A percentile compares a stretch with the other conserved stretches of the same genome.
Conservation (phyloP, 2,888 invertebrate species). For the Mesochorus sp. region DNA sequence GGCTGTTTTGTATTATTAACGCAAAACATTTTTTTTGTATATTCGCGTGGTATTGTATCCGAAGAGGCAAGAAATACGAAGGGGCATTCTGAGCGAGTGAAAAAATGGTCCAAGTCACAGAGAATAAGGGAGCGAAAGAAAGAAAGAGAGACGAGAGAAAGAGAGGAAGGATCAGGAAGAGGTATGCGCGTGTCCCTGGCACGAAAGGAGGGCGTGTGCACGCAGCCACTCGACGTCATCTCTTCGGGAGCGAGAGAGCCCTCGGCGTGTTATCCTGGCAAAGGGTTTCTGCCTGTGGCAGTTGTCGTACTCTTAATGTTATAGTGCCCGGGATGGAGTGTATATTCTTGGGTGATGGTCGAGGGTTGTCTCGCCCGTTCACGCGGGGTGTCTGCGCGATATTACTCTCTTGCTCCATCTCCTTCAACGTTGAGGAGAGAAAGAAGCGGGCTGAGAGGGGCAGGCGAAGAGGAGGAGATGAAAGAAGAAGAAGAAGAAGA, state of each 20-base stretch:
- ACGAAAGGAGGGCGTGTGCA: slow-evolving; percentile 47
- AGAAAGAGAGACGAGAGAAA: neutral
- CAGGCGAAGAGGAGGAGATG: neutral
- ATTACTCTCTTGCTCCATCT: slow-evolving; percentile 6
- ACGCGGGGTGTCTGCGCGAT: slow-evolving; percentile 45
- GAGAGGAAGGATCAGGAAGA: too few relatives aligned
- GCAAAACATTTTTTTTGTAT: too few relatives aligned
- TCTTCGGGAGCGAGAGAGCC: slow-evolving; percentile 17
- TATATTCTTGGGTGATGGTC: neutral
- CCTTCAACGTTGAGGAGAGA: slow-evolving; percentile 11
- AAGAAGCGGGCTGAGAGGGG: slow-evolving; percentile 1
- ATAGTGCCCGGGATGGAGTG: slow-evolving; percentile 12
- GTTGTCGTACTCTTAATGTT: slow-evolving; percentile 45
- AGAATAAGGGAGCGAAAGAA: slow-evolving; percentile 16
- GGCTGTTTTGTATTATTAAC: too few relatives aligned
- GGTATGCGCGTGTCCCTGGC: slow-evolving; percentile 56
- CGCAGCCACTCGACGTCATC: slow-evolving; percentile 38
- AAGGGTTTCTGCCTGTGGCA: slow-evolving; percentile 50
- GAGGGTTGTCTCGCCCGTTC: slow-evolving; percentile 43
- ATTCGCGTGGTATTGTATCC: neutral
- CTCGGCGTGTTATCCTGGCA: slow-evolving; percentile 48
- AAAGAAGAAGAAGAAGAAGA: slow-evolving; percentile 24
- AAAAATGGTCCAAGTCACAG: slow-evolving; percentile 13
- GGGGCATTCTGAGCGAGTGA: too few relatives aligned
- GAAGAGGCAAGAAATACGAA: too few relatives aligned